Evolutionary conservation across 2,113 vertebrate genomes (phyloP).

Genomic region (Pterocles gutturalis): DNA sequence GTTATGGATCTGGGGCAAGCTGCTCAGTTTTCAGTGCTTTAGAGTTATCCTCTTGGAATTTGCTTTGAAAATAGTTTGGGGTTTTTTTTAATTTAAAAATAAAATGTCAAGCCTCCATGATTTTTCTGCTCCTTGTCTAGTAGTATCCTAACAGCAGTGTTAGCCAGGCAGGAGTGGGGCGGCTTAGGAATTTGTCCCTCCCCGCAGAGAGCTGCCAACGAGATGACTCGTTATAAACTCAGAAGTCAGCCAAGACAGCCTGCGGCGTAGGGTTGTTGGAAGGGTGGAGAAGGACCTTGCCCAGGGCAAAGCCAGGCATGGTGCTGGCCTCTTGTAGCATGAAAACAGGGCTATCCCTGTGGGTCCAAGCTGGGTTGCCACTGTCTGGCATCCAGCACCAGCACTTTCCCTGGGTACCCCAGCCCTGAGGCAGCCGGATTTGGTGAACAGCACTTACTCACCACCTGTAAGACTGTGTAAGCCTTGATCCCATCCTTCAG

Average conservation of each 20-base stretch:
- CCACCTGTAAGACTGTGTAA: not conserved
- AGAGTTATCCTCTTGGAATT: not conserved
- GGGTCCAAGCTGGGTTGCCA: fast-evolving
- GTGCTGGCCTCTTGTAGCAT: not conserved
- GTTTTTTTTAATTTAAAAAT: not conserved
- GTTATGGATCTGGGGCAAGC: not conserved
- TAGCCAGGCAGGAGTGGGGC: not conserved
- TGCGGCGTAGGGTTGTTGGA: not conserved
- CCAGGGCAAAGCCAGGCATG: not conserved
- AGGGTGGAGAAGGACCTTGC: slow-evolving; percentile 7
- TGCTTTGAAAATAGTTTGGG: not conserved
- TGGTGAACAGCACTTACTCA: not conserved
- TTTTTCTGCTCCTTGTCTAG: not conserved
- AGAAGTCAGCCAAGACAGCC: slow-evolving; percentile 27
- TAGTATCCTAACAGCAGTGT: not conserved
- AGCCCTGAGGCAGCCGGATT: not conserved
- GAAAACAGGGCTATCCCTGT: not conserved
- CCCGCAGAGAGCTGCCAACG: slow-evolving; percentile 21
- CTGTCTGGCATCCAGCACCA: not conserved
- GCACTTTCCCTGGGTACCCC: not conserved
- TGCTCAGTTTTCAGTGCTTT: not conserved
- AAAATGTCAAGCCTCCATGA: not conserved
- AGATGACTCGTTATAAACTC: slow-evolving; percentile 22
- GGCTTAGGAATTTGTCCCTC: slow-evolving; percentile 48
- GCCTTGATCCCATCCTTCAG: not conserved